phyloP scores from a whole-genome alignment of 1,140 invertebrate species.

The Hylaeus anthracinus region DNA sequence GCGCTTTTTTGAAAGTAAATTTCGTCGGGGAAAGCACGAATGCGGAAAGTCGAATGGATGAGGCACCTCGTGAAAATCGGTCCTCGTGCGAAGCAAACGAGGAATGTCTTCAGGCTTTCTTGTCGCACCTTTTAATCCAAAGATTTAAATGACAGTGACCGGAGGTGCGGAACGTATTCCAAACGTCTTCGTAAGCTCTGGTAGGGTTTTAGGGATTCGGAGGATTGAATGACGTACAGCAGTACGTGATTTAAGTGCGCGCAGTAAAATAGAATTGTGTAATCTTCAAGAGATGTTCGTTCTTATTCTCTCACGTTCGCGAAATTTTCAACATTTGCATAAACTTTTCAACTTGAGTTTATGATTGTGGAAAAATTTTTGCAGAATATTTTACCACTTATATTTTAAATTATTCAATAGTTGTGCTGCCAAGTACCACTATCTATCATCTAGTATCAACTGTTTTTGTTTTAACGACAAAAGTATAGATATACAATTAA shows the following conservation, averaged over 20 bases:
- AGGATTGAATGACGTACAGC: constrained; percentile 1
- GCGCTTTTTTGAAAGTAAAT: constrained; percentile 35
- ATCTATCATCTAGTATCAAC: too few relatives aligned
- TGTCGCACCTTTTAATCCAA: constrained; percentile 37
- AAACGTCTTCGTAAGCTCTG: constrained; percentile 1
- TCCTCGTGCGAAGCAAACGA: not conserved
- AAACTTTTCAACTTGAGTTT: not conserved
- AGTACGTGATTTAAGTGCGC: constrained; percentile 34
- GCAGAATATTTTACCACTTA: too few relatives aligned
- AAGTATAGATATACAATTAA: too few relatives aligned
- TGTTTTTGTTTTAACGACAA: too few relatives aligned
- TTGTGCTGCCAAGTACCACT: too few relatives aligned
- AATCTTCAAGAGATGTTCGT: not conserved
- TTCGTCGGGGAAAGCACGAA: constrained; percentile 22
- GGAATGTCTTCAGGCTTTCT: constrained; percentile 11
- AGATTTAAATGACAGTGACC: constrained; percentile 30
- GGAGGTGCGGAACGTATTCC: constrained; percentile 1
- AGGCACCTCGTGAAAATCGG: constrained; percentile 23
- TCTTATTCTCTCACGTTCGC: not conserved
- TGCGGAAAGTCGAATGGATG: constrained; percentile 26
- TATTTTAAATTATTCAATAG: too few relatives aligned
- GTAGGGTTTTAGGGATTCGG: constrained; percentile 9
- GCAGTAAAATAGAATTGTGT: constrained; percentile 12
- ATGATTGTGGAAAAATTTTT: too few relatives aligned
- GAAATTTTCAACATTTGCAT: not conserved